phyloP scores from a whole-genome alignment of 2,888 invertebrate genomes.

The Dynastes hyllus region DNA sequence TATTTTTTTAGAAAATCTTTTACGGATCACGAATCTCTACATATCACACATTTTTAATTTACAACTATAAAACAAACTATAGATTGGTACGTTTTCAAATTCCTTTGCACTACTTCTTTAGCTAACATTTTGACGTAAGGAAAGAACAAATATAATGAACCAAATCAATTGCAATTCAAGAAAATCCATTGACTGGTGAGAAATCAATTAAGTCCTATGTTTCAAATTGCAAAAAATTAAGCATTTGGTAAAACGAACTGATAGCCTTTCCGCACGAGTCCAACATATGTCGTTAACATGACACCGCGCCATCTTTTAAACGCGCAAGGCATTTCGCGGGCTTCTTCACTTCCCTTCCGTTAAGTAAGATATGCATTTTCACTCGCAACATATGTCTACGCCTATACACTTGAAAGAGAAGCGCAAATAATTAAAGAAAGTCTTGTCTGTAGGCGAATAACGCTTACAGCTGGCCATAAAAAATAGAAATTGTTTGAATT shows the following conservation, averaged over 20 bases:
- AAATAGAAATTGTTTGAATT: constrained; percentile 7
- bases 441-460: background rate
- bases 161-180: no score
- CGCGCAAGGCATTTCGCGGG: constrained; percentile 7
- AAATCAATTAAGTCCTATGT: no score
- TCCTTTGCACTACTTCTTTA: no score
- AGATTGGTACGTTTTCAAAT: no score
- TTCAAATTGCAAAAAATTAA: background rate
- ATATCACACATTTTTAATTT: no score
- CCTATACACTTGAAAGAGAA: background rate
- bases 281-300: constrained; percentile 19
- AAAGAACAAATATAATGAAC: no score
- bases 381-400: constrained; percentile 10
- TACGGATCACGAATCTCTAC: no score
- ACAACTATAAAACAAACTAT: no score
- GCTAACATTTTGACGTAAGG: no score
- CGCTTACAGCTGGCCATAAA: background rate
- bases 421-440: constrained; percentile 30
- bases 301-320: constrained; percentile 30
- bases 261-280: constrained; percentile 2
- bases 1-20: no score
- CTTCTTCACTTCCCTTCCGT: constrained; percentile 29
- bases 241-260: background rate
- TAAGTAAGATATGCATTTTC: constrained; percentile 7
- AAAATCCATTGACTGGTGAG: no score